Percentiles rank a stretch among this genome's conserved stretches.
phyloP scores from a whole-genome alignment of 2,113 vertebrate genomes.

The Sialia sialis region DNA sequence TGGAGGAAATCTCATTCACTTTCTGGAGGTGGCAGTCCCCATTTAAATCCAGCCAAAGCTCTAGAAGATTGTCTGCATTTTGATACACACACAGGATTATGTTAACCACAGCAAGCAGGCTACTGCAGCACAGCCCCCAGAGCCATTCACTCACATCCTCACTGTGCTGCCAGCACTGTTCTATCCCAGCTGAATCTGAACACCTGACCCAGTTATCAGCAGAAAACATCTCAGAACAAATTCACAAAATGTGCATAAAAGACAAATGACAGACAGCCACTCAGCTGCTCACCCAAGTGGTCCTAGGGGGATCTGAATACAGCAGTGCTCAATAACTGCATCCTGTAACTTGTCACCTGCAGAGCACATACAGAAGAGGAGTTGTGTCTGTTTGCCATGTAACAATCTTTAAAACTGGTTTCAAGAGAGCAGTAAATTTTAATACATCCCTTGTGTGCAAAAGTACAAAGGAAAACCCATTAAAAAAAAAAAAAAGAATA shows the following conservation, averaged over 20 bases:
- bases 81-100: neutral
- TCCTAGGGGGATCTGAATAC: neutral
- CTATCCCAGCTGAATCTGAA: neutral
- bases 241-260: neutral
- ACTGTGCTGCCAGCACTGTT: neutral
- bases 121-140: neutral
- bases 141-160: neutral
- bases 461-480: neutral
- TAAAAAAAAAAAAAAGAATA: neutral
- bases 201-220: neutral
- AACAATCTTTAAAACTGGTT: neutral
- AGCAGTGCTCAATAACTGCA: neutral
- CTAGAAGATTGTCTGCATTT: neutral
- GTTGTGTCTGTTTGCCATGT: neutral
- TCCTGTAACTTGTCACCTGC: neutral
- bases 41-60: neutral
- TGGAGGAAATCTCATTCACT: neutral
- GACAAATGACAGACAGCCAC: neutral
- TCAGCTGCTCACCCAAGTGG: neutral
- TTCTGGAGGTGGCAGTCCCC: neutral
- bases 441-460: neutral
- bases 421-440: neutral
- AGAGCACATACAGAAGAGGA: neutral
- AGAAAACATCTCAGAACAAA: neutral
- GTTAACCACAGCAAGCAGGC: neutral